Conservation (phyloP, 1,140 invertebrate species). For the Brachionus angularis region DNA sequence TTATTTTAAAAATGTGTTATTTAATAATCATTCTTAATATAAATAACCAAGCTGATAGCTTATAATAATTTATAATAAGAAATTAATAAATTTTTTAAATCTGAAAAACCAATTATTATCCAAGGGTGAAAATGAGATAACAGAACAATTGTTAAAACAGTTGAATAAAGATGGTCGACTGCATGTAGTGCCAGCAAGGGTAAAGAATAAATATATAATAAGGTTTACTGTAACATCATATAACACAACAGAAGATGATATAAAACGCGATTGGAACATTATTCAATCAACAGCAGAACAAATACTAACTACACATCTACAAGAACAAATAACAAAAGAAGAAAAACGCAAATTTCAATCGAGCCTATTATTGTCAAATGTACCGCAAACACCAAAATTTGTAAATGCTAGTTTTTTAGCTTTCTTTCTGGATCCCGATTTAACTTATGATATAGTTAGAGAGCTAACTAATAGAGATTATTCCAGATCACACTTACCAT, state of each 20-base stretch:
- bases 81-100: too few relatives aligned
- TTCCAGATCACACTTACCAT: constrained; percentile 9
- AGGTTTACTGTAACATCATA: constrained; percentile 86
- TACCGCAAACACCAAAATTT: constrained; percentile 92
- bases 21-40: too few relatives aligned
- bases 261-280: constrained; percentile 79
- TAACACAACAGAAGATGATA: constrained; percentile 79
- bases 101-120: neutral
- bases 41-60: too few relatives aligned
- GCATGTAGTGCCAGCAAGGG: constrained; percentile 56
- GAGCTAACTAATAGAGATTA: constrained; percentile 30
- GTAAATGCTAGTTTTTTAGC: constrained; percentile 93
- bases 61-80: too few relatives aligned
- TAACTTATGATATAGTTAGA: constrained; percentile 26
- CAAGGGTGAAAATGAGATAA: constrained; percentile 54
- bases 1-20: too few relatives aligned
- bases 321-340: neutral
- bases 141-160: constrained; percentile 54
- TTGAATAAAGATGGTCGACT: constrained; percentile 55
- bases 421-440: constrained; percentile 63
- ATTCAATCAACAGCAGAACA: constrained; percentile 73
- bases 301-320: constrained; percentile 57
- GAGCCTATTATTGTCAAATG: constrained; percentile 80
- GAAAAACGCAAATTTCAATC: constrained; percentile 71
- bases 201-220: constrained; percentile 78